Percentiles rank a stretch among this genome's conserved stretches.
phyloP scores from a whole-genome alignment of 2,888 invertebrate species.

The Cepaea hortensis region DNA sequence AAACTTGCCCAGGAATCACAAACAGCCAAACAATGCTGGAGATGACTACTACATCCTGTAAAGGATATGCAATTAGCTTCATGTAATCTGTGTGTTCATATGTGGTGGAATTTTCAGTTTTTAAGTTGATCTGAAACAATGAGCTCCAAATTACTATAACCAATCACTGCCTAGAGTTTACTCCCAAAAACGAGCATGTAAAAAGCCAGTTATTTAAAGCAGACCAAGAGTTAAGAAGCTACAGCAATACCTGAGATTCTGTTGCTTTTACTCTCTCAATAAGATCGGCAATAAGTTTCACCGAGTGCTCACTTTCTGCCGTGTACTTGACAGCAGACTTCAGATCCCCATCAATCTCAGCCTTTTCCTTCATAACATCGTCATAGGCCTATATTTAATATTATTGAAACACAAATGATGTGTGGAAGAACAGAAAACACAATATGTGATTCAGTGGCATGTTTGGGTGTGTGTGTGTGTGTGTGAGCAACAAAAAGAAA shows the following conservation, averaged over 20 bases:
- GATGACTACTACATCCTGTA: too few relatives aligned
- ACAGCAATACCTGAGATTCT: conserved; percentile 58
- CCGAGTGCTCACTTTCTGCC: conserved; percentile 66
- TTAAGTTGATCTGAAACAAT: too few relatives aligned
- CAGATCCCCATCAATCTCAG: conserved; percentile 61
- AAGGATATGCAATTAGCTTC: too few relatives aligned
- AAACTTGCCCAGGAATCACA: too few relatives aligned
- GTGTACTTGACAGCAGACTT: conserved; percentile 67
- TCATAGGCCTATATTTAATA: conserved; percentile 59
- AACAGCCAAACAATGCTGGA: too few relatives aligned
- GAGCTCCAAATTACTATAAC: too few relatives aligned
- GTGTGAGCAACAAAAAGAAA: background rate
- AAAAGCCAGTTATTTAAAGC: background rate
- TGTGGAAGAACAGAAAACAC: background rate
- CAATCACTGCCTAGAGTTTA: too few relatives aligned
- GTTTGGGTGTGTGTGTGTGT: too few relatives aligned
- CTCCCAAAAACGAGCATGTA: background rate
- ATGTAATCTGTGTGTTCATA: too few relatives aligned
- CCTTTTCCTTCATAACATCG: conserved; percentile 62
- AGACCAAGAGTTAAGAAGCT: background rate
- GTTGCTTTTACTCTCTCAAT: conserved; percentile 63
- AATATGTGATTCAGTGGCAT: too few relatives aligned
- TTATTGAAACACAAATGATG: conserved; percentile 17
- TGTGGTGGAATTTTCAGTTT: too few relatives aligned
- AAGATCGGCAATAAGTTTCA: conserved; percentile 64